These are phyloP conservation scores for Gulo gulo DNA, from an alignment of 2,113 vertebrate genomes.

Conservation along the genomic window DNA sequence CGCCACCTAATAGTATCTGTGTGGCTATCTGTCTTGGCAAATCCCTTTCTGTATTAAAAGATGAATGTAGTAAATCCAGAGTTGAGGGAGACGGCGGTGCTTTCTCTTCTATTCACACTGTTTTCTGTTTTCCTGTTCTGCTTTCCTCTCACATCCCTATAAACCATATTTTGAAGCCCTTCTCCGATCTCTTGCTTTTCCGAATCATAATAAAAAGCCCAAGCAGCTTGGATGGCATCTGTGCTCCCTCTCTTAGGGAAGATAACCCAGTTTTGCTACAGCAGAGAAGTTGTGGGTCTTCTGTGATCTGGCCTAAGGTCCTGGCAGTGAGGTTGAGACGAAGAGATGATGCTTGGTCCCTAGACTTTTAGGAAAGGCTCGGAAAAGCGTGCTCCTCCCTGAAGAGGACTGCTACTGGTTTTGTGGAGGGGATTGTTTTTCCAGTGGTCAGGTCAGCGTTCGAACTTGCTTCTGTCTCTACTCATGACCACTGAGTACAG, in stretches of 20 bases:
- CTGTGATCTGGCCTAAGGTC: neutral
- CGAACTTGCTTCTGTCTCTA: constrained; percentile 8
- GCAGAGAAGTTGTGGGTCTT: neutral
- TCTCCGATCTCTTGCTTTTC: constrained; percentile 17
- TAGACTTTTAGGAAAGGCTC: neutral
- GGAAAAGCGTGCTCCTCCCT: neutral
- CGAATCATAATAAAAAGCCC: constrained; percentile 29
- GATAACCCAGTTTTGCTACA: constrained; percentile 44
- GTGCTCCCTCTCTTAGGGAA: constrained; percentile 25
- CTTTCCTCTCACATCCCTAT: neutral
- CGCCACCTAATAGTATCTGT: constrained; percentile 56
- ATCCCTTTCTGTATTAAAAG: constrained; percentile 79
- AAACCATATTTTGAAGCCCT: constrained; percentile 6
- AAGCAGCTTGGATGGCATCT: neutral
- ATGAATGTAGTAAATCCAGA: constrained; percentile 76
- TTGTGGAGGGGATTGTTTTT: neutral
- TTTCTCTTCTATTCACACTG: constrained; percentile 57
- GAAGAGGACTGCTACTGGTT: neutral
- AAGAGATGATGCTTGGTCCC: neutral
- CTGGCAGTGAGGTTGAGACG: neutral
- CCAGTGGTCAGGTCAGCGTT: constrained; percentile 8
- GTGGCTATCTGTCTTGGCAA: constrained; percentile 77
- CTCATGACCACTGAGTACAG: neutral
- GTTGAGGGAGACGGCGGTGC: constrained; percentile 60
- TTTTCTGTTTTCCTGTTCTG: constrained; percentile 37